Base-by-base conservation (phyloP, 2,797 vertebrate species). In the Cryptoblepharus egeriae region DNA sequence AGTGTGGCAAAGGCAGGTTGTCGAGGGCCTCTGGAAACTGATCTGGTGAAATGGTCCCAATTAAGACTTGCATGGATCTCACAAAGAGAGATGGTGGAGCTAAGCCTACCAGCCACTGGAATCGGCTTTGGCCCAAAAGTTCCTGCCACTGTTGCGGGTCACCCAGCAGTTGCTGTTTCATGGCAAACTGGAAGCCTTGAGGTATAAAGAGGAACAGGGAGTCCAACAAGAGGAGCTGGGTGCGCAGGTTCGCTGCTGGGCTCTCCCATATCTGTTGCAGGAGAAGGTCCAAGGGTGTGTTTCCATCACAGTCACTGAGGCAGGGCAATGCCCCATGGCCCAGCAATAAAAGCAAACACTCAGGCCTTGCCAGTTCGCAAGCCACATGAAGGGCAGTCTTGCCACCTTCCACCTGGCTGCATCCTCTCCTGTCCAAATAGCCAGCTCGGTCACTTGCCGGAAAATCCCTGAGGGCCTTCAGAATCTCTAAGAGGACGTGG, bases 151-250 rank as follows among this genome's bases (percentile, higher is more conserved):
- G 94, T 63, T 89, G 93, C 12, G 85, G 87, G 52, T 97, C 95
- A 0, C 95, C 94, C 90, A 90, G 90, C 91, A 99, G 93, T 63
- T 93, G 89, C 2, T 91, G 84, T 58, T 93, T 91, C 93, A 93
- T 94, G 0, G 79, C 28, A 52, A 85, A 94, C 28, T 67, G 83
- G 58, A 95, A 85, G 9, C 93, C 90, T 6, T 81, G 85, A 2
- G 98, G 96, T 90, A 97, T 93, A 55, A 98, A 99, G 52, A 99
- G 94, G 79, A 97, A 94, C 92, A 99, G 94, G 79, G 97, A 94
- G 88, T 98, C 97, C 0, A 99, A 94, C 89, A 98, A 97, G 81
- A 95, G 92, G 52, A 93, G 93, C 90, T 94, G 94, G 80, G 91
- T 87, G n/a, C 91, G 93, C 88, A 79, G 22, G 83, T 95, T 93